Conservation (phyloP, 2,113 vertebrate genomes). For the Poeciliopsis prolifica region DNA sequence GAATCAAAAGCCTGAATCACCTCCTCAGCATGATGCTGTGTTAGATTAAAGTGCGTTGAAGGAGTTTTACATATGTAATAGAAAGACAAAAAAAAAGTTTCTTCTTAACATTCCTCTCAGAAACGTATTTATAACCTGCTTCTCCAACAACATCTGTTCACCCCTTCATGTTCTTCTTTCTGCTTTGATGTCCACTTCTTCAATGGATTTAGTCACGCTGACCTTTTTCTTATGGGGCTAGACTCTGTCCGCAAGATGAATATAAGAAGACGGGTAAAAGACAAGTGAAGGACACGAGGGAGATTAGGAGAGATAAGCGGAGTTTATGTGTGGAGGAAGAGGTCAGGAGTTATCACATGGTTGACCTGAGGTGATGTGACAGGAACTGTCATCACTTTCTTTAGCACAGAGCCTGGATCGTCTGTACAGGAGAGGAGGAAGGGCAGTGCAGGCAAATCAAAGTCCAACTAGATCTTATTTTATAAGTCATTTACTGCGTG, state of each 20-base stretch:
- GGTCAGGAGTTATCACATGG: conserved; percentile 48
- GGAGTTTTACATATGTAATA: too few species aligned
- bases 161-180: background rate
- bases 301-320: conserved; percentile 15
- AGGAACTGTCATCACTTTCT: conserved; percentile 37
- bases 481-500: conserved; percentile 13
- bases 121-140: background rate
- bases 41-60: too few species aligned
- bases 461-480: conserved; percentile 19
- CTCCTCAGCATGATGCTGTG: background rate
- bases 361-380: conserved; percentile 37
- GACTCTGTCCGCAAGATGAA: conserved; percentile 15
- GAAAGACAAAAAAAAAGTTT: too few species aligned
- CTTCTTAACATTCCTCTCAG: too few species aligned
- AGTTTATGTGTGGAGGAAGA: conserved; percentile 32
- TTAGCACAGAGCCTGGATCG: conserved; percentile 10
- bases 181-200: conserved; percentile 19
- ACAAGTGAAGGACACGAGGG: background rate
- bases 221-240: conserved; percentile 1
- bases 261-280: background rate
- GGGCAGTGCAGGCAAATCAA: background rate
- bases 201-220: background rate
- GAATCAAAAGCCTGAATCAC: background rate
- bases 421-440: background rate
- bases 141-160: background rate